Evolutionary conservation across 2,888 invertebrate species (phyloP).

Genomic region (Matsumyia berberina): DNA sequence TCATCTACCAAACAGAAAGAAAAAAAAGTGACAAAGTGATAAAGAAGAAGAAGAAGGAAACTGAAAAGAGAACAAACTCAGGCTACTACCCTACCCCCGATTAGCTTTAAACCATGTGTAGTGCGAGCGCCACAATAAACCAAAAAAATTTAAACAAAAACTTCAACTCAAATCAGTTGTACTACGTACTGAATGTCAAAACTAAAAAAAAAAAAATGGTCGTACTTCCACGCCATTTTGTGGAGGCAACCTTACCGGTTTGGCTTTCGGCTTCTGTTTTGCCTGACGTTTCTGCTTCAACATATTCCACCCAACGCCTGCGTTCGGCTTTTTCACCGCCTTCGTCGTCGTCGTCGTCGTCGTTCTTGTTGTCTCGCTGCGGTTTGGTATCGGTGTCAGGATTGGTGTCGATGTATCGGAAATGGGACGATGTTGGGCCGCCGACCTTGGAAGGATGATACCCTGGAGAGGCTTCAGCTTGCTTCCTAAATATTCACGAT

Average conservation of each 20-base stretch:
- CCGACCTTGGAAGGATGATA: slow-evolving; percentile 47
- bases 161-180: slow-evolving; percentile 9
- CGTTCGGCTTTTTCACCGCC: slow-evolving; percentile 78
- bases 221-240: slow-evolving; percentile 29
- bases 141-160: slow-evolving; percentile 37
- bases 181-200: slow-evolving; percentile 45
- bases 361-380: slow-evolving; percentile 61
- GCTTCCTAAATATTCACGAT: slow-evolving; percentile 57
- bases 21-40: slow-evolving; percentile 7
- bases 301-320: slow-evolving; percentile 82
- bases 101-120: slow-evolving; percentile 67
- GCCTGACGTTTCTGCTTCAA: slow-evolving; percentile 83
- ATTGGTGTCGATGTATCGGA: slow-evolving; percentile 31
- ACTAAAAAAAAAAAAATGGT: slow-evolving; percentile 41
- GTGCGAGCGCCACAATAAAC: slow-evolving; percentile 69
- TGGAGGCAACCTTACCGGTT: slow-evolving; percentile 81
- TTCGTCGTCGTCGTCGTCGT: slow-evolving; percentile 64
- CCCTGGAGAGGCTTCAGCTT: slow-evolving; percentile 74
- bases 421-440: slow-evolving; percentile 39
- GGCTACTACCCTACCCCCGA: slow-evolving; percentile 31
- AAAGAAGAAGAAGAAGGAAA: slow-evolving; percentile 3
- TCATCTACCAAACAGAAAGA: slow-evolving; percentile 9
- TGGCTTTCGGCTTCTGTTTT: slow-evolving; percentile 84
- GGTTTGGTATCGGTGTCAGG: slow-evolving; percentile 38
- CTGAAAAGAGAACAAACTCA: neutral